Evolutionary conservation across 2,113 vertebrate species (phyloP).

Genomic region (Galbula dea): DNA sequence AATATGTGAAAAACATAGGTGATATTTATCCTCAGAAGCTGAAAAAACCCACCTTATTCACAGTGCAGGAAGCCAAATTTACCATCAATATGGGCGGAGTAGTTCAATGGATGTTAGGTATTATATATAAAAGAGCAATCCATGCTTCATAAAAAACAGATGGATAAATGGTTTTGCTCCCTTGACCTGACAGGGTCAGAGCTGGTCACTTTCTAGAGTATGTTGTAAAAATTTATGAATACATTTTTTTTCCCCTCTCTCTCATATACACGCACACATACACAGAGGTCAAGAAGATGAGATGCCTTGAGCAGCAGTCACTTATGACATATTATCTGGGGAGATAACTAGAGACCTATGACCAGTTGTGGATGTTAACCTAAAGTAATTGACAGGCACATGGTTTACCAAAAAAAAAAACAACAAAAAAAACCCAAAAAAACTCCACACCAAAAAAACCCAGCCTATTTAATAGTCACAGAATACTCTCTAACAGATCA

Average conservation of each 20-base stretch:
- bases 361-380: neutral
- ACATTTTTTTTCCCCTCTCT: neutral
- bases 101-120: neutral
- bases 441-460: no score
- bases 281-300: neutral
- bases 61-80: neutral
- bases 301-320: neutral
- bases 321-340: neutral
- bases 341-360: neutral
- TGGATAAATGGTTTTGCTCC: neutral
- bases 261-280: no score
- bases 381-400: neutral
- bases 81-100: neutral
- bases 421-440: no score
- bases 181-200: neutral
- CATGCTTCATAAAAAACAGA: neutral
- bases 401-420: neutral
- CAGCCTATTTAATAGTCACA: neutral
- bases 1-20: neutral
- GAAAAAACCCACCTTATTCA: neutral
- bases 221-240: neutral
- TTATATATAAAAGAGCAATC: neutral
- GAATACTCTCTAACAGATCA: neutral
- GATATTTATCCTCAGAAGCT: neutral
- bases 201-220: neutral